Evolutionary conservation across 2,113 vertebrate genomes (phyloP), one percentile per base, ranked within the genome.

Genomic region (Pogona vitticeps): DNA sequence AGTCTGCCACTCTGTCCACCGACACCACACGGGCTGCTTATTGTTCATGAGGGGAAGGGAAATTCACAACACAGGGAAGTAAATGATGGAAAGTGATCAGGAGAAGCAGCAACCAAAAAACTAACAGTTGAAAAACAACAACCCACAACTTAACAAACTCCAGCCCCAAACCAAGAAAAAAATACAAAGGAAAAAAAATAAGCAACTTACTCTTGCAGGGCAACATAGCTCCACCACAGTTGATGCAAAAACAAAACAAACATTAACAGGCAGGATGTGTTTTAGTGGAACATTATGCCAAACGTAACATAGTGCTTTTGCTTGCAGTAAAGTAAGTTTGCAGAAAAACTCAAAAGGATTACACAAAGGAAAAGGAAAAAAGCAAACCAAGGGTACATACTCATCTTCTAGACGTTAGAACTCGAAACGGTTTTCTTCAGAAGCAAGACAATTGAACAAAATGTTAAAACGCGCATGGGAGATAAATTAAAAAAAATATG

Each of bases 191-290:
- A 71, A 0, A 7, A 76, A 70, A 26, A 23, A 63, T 76, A 59
- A 70, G 70, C 86, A 86, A 95, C 95, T 95, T 96, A 96, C 95
- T 93, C 93, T 95, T 93, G 91, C 85, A 80, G 88, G 92, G 87
- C 79, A 93, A 94, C 92, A 94, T 94, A 94, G 91, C 93, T 96
- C 94, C 94, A 91, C 93, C 93, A 94, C 36, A 94, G 92, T 88
- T 70, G 93, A 92, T 93, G 94, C 89, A 82, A 86, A 90, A 94
- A 93, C 80, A 92, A 94, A 96, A 81, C 83, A 93, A 87, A 82
- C 6, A 1, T 93, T 91, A 94, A 80, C 81, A 91, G 79, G 28
- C 73, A 61, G 87, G 82, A 84, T 1, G 70, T 42, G 82, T 68
- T 86, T 88, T 33, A 86, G 88, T 63, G 63, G n/a, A 67, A 73